Conservation (phyloP, 2,113 vertebrate species). For the Phasianus colchicus region DNA sequence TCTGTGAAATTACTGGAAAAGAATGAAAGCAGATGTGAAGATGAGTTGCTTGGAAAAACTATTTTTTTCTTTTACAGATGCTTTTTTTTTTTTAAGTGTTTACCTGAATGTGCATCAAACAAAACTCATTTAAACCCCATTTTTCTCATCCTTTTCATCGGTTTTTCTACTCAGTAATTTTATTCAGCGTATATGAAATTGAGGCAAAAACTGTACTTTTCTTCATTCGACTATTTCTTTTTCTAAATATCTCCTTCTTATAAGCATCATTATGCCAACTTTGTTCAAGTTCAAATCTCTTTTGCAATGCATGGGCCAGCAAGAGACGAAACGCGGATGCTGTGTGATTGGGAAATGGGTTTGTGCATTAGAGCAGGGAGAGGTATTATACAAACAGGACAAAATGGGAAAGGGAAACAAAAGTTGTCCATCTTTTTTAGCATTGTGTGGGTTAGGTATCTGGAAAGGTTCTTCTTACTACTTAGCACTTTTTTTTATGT, state of each 20-base stretch:
- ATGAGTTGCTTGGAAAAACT: background rate
- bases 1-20: background rate
- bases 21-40: background rate
- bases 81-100: background rate
- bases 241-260: background rate
- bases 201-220: background rate
- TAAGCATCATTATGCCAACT: rapidly evolving
- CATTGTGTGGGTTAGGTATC: background rate
- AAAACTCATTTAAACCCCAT: background rate
- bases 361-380: background rate
- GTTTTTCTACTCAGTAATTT: background rate
- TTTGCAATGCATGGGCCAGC: background rate
- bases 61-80: background rate
- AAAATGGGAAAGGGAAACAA: background rate
- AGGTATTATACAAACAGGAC: background rate
- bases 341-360: background rate
- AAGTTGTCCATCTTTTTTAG: background rate
- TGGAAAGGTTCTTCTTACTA: background rate
- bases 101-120: background rate
- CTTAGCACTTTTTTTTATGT: background rate
- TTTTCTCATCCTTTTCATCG: background rate
- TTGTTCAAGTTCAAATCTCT: background rate
- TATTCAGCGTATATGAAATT: background rate
- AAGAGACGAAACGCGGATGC: background rate
- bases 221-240: background rate